Conservation (phyloP, 2,797 vertebrate species). For the Craterocephalus amniculus region DNA sequence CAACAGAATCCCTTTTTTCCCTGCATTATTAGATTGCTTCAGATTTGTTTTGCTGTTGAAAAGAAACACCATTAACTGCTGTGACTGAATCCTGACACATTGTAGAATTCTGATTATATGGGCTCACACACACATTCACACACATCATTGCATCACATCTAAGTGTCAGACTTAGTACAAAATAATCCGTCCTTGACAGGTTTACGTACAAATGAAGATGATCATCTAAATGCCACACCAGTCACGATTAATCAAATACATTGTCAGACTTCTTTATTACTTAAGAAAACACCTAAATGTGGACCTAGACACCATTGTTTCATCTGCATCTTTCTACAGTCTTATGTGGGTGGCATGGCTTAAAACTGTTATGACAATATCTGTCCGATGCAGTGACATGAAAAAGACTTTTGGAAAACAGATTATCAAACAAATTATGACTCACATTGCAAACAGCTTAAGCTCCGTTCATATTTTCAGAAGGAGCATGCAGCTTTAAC, state of each 20-base stretch:
- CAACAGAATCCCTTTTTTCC: no score
- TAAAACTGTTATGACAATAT: neutral
- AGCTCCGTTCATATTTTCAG: conserved; percentile 11
- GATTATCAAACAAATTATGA: conserved; percentile 27
- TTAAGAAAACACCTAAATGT: neutral
- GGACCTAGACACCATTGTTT: no score
- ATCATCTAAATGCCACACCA: no score
- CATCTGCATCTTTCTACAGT: conserved; percentile 11
- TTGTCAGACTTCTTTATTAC: neutral
- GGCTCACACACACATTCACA: neutral
- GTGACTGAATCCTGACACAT: neutral
- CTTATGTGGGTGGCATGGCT: conserved; percentile 28
- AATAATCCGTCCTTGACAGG: neutral
- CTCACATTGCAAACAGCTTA: conserved; percentile 17
- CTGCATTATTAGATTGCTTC: no score
- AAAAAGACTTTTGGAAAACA: conserved; percentile 3
- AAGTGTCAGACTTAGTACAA: neutral
- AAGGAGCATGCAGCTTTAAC: conserved; percentile 6
- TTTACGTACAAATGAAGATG: neutral
- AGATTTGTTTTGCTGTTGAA: no score
- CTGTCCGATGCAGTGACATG: neutral
- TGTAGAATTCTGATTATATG: neutral
- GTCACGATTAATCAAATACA: neutral
- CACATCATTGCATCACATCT: neutral
- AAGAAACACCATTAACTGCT: no score